phyloP scores from a whole-genome alignment of 2,888 invertebrate species.

The Melanchra persicariae region DNA sequence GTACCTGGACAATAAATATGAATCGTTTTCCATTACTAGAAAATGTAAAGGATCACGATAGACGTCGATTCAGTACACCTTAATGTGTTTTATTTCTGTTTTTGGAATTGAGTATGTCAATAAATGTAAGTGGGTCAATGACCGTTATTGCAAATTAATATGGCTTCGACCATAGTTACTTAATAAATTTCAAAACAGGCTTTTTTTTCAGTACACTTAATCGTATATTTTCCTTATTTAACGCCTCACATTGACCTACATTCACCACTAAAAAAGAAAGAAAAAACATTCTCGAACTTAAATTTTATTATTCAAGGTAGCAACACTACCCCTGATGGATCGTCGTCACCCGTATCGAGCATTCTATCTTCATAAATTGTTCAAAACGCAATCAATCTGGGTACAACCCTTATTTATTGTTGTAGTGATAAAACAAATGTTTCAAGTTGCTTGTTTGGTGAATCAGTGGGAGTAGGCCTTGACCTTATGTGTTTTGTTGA shows the following conservation, averaged over 20 bases:
- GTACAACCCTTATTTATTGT: slow-evolving; percentile 61
- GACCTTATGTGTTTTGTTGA: slow-evolving; percentile 17
- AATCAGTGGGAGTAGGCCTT: slow-evolving; percentile 10
- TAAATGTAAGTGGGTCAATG: no score
- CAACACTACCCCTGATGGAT: slow-evolving; percentile 52
- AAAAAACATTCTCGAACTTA: slow-evolving; percentile 28
- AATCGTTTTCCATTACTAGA: no score
- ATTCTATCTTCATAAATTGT: slow-evolving; percentile 70
- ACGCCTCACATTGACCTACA: slow-evolving; percentile 24
- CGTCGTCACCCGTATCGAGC: slow-evolving; percentile 47
- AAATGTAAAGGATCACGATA: no score
- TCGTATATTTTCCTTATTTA: neutral
- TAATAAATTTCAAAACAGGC: no score
- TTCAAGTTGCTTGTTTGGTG: slow-evolving; percentile 31
- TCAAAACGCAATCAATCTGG: slow-evolving; percentile 66
- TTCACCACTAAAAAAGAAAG: slow-evolving; percentile 17
- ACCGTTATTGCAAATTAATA: no score
- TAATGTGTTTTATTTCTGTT: no score
- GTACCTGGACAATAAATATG: no score
- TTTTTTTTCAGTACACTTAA: neutral
- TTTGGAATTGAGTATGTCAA: no score
- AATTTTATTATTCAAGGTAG: slow-evolving; percentile 58
- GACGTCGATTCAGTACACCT: no score
- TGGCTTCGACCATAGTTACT: no score
- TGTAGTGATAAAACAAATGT: slow-evolving; percentile 59